Conservation (phyloP, 1,140 invertebrate species). For the Microvelia longipes region DNA sequence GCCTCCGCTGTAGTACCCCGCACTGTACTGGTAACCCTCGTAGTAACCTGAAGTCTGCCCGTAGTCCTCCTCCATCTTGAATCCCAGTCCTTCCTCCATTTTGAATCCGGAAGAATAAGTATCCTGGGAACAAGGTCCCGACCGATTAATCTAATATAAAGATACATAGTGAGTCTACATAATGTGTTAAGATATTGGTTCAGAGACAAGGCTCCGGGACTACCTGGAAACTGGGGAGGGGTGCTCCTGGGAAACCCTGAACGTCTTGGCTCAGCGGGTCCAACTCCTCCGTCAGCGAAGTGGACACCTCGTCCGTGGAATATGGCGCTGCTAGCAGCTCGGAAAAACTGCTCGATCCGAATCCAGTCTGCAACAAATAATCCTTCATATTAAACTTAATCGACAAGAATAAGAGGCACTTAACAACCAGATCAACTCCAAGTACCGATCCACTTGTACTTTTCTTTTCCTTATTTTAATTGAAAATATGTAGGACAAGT, state of each 20-base stretch:
- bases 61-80: neutral
- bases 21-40: neutral
- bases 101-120: slow-evolving; percentile 26
- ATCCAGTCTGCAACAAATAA: slow-evolving; percentile 35
- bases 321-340: slow-evolving; percentile 44
- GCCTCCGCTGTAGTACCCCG: slow-evolving; percentile 30
- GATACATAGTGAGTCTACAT: neutral
- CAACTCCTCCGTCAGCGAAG: slow-evolving; percentile 33
- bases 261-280: slow-evolving; percentile 34
- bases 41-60: neutral
- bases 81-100: slow-evolving; percentile 43
- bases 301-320: slow-evolving; percentile 35
- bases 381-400: too few relatives aligned
- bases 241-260: slow-evolving; percentile 35
- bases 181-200: neutral
- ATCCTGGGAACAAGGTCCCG: slow-evolving; percentile 10
- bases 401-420: too few relatives aligned
- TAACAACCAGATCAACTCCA: too few relatives aligned
- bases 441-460: too few relatives aligned
- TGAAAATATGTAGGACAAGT: too few relatives aligned
- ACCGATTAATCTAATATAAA: neutral
- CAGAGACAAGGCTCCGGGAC: neutral
- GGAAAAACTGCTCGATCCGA: slow-evolving; percentile 45
- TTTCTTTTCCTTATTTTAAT: too few relatives aligned
- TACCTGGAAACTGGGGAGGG: slow-evolving; percentile 27